phyloP scores from a whole-genome alignment of 2,888 invertebrate species.

The Pilophorus perplexus region DNA sequence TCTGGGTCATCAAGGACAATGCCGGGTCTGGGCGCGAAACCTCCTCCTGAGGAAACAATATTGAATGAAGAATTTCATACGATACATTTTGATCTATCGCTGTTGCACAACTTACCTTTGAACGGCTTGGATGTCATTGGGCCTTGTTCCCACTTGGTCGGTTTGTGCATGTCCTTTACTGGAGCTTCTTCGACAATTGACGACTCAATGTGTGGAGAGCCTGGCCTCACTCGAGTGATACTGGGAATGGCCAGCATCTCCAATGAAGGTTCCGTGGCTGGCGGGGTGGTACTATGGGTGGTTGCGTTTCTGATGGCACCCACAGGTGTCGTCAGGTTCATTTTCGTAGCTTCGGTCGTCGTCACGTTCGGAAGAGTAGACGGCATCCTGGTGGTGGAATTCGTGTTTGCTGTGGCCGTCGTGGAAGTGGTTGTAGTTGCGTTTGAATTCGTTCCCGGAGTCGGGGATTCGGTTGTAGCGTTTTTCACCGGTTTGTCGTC shows the following conservation, averaged over 20 bases:
- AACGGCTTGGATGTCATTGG: slow-evolving; percentile 20
- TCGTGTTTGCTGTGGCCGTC: slow-evolving; percentile 28
- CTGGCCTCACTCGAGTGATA: slow-evolving; percentile 39
- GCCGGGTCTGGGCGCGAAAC: slow-evolving; percentile 75
- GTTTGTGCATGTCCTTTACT: slow-evolving; percentile 35
- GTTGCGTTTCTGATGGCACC: slow-evolving; percentile 41
- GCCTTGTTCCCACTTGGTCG: slow-evolving; percentile 39
- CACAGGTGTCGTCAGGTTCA: slow-evolving; percentile 39
- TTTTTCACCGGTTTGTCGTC: slow-evolving; percentile 23
- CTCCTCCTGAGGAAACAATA: too few relatives aligned
- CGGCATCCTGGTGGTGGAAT: slow-evolving; percentile 30
- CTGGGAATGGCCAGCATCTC: slow-evolving; percentile 45
- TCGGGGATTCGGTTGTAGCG: slow-evolving; percentile 9
- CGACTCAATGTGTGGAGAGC: slow-evolving; percentile 46
- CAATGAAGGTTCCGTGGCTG: slow-evolving; percentile 41
- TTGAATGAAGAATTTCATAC: too few relatives aligned
- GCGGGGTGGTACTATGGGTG: slow-evolving; percentile 38
- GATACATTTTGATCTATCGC: too few relatives aligned
- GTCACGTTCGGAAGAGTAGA: slow-evolving; percentile 41
- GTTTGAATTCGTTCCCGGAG: not conserved
- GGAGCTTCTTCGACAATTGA: slow-evolving; percentile 43
- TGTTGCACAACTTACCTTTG: slow-evolving; percentile 34
- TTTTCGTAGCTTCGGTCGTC: slow-evolving; percentile 30
- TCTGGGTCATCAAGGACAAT: slow-evolving; percentile 82
- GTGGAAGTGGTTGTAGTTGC: slow-evolving; percentile 30